Conservation (phyloP, 2,797 vertebrate species). For the Hypotaenidia philippensis region DNA sequence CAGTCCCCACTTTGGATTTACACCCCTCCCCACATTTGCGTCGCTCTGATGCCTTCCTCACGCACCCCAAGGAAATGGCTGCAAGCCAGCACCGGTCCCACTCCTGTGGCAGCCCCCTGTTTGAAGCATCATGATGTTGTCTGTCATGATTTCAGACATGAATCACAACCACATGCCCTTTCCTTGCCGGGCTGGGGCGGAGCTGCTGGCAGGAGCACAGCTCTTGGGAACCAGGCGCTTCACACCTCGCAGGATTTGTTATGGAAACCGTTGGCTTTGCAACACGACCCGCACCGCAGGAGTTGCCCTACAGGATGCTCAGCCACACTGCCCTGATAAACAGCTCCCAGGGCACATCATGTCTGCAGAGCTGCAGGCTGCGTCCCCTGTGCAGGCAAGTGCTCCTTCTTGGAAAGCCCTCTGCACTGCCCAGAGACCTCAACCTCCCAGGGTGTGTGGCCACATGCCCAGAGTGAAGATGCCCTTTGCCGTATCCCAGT, state of each 20-base stretch:
- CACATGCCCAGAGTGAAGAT: not conserved
- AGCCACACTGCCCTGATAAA: fast-evolving
- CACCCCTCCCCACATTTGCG: not conserved
- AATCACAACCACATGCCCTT: fast-evolving
- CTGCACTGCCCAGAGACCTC: not conserved
- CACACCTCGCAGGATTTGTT: not conserved
- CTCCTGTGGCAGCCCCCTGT: fast-evolving
- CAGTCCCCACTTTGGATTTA: not conserved
- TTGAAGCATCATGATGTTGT: not conserved
- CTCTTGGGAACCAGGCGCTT: not conserved
- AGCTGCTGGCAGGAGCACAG: fast-evolving
- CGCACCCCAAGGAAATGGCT: fast-evolving
- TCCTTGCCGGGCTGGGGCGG: not conserved
- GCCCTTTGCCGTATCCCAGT: not conserved
- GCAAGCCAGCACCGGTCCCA: fast-evolving
- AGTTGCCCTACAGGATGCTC: fast-evolving
- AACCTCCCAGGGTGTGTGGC: not conserved
- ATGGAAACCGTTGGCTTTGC: not conserved
- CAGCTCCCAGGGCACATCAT: not conserved
- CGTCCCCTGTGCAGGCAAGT: not conserved
- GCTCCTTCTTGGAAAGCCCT: not conserved
- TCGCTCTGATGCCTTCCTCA: not conserved
- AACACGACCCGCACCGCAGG: no score
- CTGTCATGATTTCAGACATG: not conserved
- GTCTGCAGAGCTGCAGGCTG: not conserved